phyloP scores from a whole-genome alignment of 1,140 invertebrate genomes.

The Doryteuthis pealeii region DNA sequence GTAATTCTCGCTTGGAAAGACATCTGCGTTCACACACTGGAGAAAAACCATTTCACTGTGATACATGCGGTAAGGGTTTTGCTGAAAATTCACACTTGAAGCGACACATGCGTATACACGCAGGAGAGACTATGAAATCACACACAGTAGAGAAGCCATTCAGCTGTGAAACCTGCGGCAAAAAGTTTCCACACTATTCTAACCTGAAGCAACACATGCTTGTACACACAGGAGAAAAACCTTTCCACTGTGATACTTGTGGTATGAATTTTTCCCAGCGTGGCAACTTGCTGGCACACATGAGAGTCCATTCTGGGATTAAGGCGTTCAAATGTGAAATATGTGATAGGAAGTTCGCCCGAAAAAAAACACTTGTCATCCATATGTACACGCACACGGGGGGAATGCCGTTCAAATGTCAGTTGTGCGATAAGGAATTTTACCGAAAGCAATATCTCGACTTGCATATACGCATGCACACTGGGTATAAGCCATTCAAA shows the following conservation, averaged over 20 bases:
- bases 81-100: slow-evolving; percentile 19
- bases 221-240: slow-evolving; percentile 13
- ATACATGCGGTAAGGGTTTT: slow-evolving; percentile 23
- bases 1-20: slow-evolving; percentile 15
- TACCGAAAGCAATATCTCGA: no score
- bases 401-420: no score
- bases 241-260: slow-evolving; percentile 20
- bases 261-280: slow-evolving; percentile 15
- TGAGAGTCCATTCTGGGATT: slow-evolving; percentile 17
- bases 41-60: slow-evolving; percentile 24
- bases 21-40: slow-evolving; percentile 20
- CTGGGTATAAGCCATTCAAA: background rate
- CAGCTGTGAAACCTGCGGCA: slow-evolving; percentile 11
- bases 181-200: background rate
- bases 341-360: slow-evolving; percentile 21
- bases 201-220: slow-evolving; percentile 10
- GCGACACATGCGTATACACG: slow-evolving; percentile 21
- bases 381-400: slow-evolving; percentile 30
- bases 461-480: no score
- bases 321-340: slow-evolving; percentile 22
- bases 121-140: slow-evolving; percentile 7
- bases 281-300: slow-evolving; percentile 16
- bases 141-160: slow-evolving; percentile 12
- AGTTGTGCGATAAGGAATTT: no score
- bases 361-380: slow-evolving; percentile 15